phyloP scores from a whole-genome alignment of 2,113 vertebrate species.

The Ctenodactylus gundi region DNA sequence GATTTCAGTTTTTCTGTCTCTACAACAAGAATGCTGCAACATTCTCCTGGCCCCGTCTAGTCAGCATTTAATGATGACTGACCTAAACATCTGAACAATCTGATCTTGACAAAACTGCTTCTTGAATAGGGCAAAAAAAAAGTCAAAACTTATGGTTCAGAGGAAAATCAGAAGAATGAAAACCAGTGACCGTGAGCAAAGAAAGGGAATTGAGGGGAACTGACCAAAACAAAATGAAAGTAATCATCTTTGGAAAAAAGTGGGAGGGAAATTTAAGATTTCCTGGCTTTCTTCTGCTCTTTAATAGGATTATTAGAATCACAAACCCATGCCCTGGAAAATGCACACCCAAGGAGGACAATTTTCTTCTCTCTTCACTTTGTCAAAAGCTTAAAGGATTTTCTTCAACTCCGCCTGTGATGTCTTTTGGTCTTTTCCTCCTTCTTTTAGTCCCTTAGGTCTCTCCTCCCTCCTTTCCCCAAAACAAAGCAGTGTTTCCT shows the following conservation, averaged over 20 bases:
- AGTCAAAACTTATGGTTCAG: not conserved
- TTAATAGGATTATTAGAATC: slow-evolving; percentile 21
- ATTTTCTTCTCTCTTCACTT: slow-evolving; percentile 25
- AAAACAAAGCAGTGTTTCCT: not conserved
- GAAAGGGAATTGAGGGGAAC: not conserved
- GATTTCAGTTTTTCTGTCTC: not conserved
- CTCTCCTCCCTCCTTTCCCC: not conserved
- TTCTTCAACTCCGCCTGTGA: not conserved
- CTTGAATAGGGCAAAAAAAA: not conserved
- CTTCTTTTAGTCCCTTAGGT: not conserved
- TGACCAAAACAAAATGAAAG: not conserved
- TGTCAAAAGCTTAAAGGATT: slow-evolving; percentile 32
- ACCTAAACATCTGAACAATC: slow-evolving; percentile 38
- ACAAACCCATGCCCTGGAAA: slow-evolving; percentile 23
- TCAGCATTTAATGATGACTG: not conserved
- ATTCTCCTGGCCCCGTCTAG: not conserved
- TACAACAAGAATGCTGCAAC: not conserved
- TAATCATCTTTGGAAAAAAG: not conserved
- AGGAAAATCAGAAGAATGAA: not conserved
- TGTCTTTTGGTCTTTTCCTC: not conserved
- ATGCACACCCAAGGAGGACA: not conserved
- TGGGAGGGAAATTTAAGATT: not conserved
- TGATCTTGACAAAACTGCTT: slow-evolving; percentile 19
- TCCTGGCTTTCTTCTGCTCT: not conserved
- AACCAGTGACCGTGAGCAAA: slow-evolving; percentile 39